These are phyloP conservation scores for Chalcis sispes DNA, from an alignment of 2,888 invertebrate species.

Conservation along the genomic window DNA sequence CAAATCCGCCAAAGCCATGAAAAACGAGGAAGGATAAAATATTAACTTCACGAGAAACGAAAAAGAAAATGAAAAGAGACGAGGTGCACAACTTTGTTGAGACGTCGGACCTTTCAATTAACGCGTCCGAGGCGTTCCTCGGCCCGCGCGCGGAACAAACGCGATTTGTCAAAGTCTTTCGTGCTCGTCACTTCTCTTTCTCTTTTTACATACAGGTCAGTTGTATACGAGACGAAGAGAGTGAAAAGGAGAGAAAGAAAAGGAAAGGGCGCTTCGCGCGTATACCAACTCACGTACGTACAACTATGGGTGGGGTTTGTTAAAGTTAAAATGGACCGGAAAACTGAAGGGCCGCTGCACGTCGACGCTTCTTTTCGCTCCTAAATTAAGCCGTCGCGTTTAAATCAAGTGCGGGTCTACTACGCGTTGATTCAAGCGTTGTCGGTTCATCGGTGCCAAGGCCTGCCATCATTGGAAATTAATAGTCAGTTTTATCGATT, in stretches of 20 bases:
- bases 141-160: constrained; percentile 13
- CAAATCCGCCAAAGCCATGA: too few relatives aligned
- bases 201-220: too few relatives aligned
- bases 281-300: too few relatives aligned
- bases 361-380: constrained; percentile 14
- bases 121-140: constrained; percentile 6
- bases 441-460: neutral
- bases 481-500: constrained; percentile 3
- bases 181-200: too few relatives aligned
- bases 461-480: neutral
- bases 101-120: constrained; percentile 36
- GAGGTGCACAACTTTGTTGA: neutral
- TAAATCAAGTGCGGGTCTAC: too few relatives aligned
- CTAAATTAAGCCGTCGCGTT: constrained; percentile 43
- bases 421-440: too few relatives aligned
- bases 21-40: too few relatives aligned
- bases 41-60: too few relatives aligned
- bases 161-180: constrained; percentile 47
- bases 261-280: too few relatives aligned
- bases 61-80: neutral
- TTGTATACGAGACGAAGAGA: constrained; percentile 2
- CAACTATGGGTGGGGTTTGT: too few relatives aligned
- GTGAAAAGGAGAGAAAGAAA: neutral
- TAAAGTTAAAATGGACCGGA: too few relatives aligned
- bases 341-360: too few relatives aligned